phyloP scores from a whole-genome alignment of 2,797 vertebrate genomes.

The Nyctibius grandis region DNA sequence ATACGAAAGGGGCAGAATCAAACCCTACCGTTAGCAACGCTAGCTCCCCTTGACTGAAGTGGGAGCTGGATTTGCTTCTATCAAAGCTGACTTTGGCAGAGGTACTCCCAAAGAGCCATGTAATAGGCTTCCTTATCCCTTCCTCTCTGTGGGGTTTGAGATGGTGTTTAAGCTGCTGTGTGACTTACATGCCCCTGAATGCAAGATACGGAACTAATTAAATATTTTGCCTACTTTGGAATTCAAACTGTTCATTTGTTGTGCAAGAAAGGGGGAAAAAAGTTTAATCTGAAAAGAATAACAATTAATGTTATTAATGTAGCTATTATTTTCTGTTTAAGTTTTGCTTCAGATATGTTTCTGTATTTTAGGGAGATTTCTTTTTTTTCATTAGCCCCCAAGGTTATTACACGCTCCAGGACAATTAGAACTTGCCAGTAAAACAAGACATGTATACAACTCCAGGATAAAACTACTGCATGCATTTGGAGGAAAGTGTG shows the following conservation, averaged over 20 bases:
- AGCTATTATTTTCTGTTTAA: neutral
- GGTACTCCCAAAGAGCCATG: neutral
- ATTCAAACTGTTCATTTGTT: neutral
- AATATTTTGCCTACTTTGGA: neutral
- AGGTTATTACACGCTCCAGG: neutral
- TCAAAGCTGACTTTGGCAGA: neutral
- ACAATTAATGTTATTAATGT: neutral
- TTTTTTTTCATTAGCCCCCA: neutral
- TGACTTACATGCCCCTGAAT: neutral
- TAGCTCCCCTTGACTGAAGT: neutral
- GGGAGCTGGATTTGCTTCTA: neutral
- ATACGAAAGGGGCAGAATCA: neutral
- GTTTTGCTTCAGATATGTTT: neutral
- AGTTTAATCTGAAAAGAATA: neutral
- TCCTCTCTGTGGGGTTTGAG: neutral
- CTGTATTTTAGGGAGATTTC: neutral
- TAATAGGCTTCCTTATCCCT: slow-evolving; percentile 8
- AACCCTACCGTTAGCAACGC: neutral
- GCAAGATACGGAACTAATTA: neutral
- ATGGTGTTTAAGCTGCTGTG: neutral
- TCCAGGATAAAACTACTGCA: neutral
- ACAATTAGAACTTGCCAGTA: neutral
- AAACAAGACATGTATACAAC: neutral
- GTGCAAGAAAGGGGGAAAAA: neutral
- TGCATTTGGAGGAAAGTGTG: neutral